Conservation (phyloP, 2,797 vertebrate genomes). For the Galaxias olidus region DNA sequence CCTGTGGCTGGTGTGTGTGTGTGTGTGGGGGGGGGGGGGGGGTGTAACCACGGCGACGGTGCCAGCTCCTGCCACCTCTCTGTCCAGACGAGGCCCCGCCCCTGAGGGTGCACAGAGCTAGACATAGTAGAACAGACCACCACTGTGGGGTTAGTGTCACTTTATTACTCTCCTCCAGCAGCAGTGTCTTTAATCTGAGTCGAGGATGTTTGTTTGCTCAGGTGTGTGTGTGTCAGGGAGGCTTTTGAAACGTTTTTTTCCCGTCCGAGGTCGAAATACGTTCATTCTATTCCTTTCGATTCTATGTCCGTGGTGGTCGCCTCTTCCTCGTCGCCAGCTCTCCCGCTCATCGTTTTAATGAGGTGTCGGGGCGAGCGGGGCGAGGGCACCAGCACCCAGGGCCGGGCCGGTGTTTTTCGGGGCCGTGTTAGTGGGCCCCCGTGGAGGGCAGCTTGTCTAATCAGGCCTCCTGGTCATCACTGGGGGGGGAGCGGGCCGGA, state of each 20-base stretch:
- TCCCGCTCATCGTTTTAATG: constrained; percentile 88
- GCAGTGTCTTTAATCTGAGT: too few species aligned
- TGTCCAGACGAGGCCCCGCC: constrained; percentile 9
- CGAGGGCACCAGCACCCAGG: constrained; percentile 66
- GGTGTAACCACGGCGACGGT: constrained; percentile 42
- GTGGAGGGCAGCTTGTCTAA: constrained; percentile 57
- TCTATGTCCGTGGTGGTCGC: too few species aligned
- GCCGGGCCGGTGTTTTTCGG: constrained; percentile 75
- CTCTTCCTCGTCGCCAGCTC: too few species aligned
- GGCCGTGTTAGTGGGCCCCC: constrained; percentile 85
- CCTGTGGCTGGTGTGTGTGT: not conserved
- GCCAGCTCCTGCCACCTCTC: not conserved
- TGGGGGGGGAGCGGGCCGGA: constrained; percentile 57
- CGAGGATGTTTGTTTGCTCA: too few species aligned
- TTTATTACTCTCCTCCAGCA: too few species aligned
- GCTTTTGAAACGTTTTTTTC: too few species aligned
- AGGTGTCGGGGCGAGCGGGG: constrained; percentile 81
- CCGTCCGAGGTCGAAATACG: too few species aligned
- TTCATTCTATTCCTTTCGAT: constrained; percentile 38
- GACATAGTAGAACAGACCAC: too few species aligned
- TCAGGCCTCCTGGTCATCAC: constrained; percentile 83
- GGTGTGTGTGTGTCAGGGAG: too few species aligned
- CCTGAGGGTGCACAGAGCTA: too few species aligned
- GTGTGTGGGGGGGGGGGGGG: too few species aligned
- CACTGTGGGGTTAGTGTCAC: too few species aligned